Conservation (phyloP, 2,888 invertebrate genomes). For the Tetragonisca angustula region DNA sequence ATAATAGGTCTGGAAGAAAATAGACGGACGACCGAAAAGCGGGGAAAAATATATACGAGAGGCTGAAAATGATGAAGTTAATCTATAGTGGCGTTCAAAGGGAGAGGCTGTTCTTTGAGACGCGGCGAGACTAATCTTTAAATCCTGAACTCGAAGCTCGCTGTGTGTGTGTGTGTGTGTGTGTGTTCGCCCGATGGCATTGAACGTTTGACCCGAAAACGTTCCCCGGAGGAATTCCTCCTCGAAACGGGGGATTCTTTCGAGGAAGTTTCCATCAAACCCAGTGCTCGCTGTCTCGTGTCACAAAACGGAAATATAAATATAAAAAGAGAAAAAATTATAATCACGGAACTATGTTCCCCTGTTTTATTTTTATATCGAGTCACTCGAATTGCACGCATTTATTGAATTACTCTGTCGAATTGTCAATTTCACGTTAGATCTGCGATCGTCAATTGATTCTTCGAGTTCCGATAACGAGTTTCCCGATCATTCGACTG, state of each 20-base stretch:
- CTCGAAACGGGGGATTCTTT: neutral
- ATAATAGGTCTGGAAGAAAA: neutral
- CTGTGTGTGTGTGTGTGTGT: too few relatives aligned
- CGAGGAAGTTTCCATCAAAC: neutral
- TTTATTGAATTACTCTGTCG: neutral
- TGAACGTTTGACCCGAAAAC: constrained; percentile 43
- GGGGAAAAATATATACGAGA: neutral
- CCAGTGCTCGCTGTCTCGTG: neutral
- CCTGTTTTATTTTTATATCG: neutral
- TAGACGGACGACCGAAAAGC: too few relatives aligned
- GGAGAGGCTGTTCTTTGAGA: constrained; percentile 1
- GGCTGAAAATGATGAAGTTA: neutral
- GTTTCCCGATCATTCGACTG: neutral
- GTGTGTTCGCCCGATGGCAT: constrained; percentile 27
- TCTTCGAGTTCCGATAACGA: neutral
- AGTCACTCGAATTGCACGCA: neutral
- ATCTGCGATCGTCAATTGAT: neutral
- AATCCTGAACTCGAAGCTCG: constrained; percentile 12
- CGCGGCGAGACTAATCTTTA: constrained; percentile 27
- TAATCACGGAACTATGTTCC: neutral
- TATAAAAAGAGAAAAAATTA: too few relatives aligned
- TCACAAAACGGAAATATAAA: neutral
- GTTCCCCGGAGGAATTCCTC: neutral
- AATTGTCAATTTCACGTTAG: neutral
- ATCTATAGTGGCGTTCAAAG: neutral